These are phyloP conservation scores for Cataglyphis cursor DNA, from an alignment of 2,888 invertebrate genomes.

Conservation along the genomic window DNA sequence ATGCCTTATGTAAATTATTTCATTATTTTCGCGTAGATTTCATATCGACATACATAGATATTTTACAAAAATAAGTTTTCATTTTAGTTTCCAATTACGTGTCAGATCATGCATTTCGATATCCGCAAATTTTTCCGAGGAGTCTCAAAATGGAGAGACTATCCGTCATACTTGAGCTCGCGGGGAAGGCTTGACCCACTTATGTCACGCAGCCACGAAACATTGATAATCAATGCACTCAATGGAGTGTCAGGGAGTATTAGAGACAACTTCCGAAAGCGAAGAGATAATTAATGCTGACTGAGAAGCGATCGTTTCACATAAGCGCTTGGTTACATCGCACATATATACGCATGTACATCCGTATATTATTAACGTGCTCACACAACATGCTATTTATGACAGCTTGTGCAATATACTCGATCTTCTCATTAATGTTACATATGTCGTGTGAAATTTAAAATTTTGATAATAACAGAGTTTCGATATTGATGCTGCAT, in stretches of 20 bases:
- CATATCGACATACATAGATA: background rate
- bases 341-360: background rate
- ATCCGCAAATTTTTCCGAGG: conserved; percentile 20
- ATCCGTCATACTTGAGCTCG: conserved; percentile 56
- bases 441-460: background rate
- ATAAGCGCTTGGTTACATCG: conserved; percentile 14
- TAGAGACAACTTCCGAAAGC: conserved; percentile 52
- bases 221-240: conserved; percentile 59
- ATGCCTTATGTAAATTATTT: background rate
- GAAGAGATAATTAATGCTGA: conserved; percentile 48
- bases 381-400: background rate
- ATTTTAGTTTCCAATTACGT: conserved; percentile 6
- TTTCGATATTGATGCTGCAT: background rate
- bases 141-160: conserved; percentile 28
- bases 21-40: background rate
- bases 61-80: background rate
- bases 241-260: conserved; percentile 52
- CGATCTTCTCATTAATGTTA: conserved; percentile 3
- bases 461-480: background rate
- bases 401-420: conserved; percentile 18
- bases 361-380: conserved; percentile 25
- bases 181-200: conserved; percentile 55
- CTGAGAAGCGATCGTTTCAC: conserved; percentile 44
- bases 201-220: conserved; percentile 46
- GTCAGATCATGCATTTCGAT: conserved; percentile 37